phyloP scores from a whole-genome alignment of 2,797 vertebrate species.

The Falco naumanni region DNA sequence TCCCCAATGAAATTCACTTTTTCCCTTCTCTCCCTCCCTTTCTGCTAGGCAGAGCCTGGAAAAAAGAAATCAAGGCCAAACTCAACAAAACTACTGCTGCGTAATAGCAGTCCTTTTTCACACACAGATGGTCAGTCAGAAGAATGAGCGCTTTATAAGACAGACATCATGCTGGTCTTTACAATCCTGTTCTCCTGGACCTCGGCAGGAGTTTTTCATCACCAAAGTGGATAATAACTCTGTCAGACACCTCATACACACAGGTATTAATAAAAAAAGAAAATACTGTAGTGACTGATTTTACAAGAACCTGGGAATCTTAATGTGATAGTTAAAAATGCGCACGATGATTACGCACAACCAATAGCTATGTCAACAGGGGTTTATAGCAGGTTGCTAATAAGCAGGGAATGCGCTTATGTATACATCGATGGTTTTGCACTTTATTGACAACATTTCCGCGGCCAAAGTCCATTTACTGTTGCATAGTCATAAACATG shows the following conservation, averaged over 20 bases:
- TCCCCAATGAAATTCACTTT: conserved; percentile 57
- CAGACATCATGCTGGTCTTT: conserved; percentile 60
- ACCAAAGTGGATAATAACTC: conserved; percentile 70
- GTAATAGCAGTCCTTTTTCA: conserved; percentile 66
- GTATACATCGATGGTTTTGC: not conserved
- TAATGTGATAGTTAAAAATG: not conserved
- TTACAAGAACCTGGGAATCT: conserved; percentile 45
- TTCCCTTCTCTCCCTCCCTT: conserved; percentile 10
- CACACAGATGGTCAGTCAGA: conserved; percentile 67
- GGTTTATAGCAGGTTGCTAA: conserved; percentile 38
- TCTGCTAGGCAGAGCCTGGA: conserved; percentile 63
- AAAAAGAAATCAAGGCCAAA: conserved; percentile 73
- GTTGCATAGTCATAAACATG: not conserved
- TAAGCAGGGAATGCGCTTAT: not conserved
- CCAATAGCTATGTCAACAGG: conserved; percentile 29
- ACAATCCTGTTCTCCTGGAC: conserved; percentile 58
- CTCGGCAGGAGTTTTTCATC: conserved; percentile 73
- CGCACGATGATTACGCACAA: not conserved
- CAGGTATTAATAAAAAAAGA: conserved; percentile 61
- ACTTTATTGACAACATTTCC: not conserved
- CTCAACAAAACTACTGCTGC: conserved; percentile 76
- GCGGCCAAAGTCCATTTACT: not conserved
- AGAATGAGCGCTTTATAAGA: conserved; percentile 75
- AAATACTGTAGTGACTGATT: conserved; percentile 41
- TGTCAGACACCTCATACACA: conserved; percentile 69